These are phyloP conservation scores for Epirrita christyi DNA, from an alignment of 2,888 invertebrate species.

Conservation along the genomic window DNA sequence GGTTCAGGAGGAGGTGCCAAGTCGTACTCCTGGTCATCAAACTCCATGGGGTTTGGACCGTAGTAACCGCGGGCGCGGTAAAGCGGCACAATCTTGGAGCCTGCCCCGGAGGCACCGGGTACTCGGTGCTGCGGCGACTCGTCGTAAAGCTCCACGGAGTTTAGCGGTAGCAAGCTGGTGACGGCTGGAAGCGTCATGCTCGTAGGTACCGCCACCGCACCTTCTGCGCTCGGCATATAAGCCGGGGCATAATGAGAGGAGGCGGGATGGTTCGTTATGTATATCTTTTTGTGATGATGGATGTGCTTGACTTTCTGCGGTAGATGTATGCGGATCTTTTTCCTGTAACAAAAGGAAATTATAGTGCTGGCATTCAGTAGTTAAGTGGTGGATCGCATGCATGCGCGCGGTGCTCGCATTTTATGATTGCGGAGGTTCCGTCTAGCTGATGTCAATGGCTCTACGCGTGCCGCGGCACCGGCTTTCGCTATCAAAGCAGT, in stretches of 20 bases:
- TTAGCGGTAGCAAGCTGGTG: slow-evolving; percentile 62
- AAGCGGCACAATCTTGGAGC: slow-evolving; percentile 73
- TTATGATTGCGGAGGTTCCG: slow-evolving; percentile 62
- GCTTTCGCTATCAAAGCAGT: slow-evolving; percentile 70
- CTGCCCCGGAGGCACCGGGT: slow-evolving; percentile 53
- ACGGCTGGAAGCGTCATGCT: slow-evolving; percentile 66
- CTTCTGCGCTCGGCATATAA: slow-evolving; percentile 73
- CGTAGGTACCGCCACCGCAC: slow-evolving; percentile 68
- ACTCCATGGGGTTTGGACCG: slow-evolving; percentile 67
- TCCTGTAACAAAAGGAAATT: slow-evolving; percentile 76
- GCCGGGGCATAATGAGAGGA: slow-evolving; percentile 78
- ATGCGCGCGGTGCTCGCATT: slow-evolving; percentile 53
- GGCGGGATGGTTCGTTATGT: slow-evolving; percentile 80
- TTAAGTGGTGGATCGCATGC: slow-evolving; percentile 63
- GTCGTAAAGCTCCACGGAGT: slow-evolving; percentile 68
- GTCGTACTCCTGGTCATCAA: slow-evolving; percentile 72
- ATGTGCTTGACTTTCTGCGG: slow-evolving; percentile 84
- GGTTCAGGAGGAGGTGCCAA: slow-evolving; percentile 59
- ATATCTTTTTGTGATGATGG: slow-evolving; percentile 82
- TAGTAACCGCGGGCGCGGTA: slow-evolving; percentile 79
- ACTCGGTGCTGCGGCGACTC: slow-evolving; percentile 52
- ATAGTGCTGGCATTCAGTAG: slow-evolving; percentile 55
- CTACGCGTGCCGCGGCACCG: slow-evolving; percentile 65
- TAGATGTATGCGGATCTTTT: slow-evolving; percentile 84
- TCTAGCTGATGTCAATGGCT: slow-evolving; percentile 68